phyloP scores from a whole-genome alignment of 2,797 vertebrate genomes.

The Aulostomus chinensis region DNA sequence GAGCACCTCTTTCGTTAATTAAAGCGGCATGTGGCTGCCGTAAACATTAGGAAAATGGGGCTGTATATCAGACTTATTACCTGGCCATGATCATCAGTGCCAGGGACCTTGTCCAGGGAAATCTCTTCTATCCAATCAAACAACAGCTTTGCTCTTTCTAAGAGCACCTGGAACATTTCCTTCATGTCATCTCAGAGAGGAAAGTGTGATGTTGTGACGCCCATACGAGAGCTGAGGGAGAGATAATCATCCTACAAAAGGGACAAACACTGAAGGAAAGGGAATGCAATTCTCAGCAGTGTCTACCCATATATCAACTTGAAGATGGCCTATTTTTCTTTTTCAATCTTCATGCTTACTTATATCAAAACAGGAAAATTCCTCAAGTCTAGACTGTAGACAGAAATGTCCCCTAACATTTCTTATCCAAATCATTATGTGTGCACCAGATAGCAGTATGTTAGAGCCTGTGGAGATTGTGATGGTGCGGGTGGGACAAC shows the following conservation, averaged over 20 bases:
- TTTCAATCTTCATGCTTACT: slow-evolving; percentile 32
- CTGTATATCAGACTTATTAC: slow-evolving; percentile 68
- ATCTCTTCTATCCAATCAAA: slow-evolving; percentile 42
- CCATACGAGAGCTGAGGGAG: background rate
- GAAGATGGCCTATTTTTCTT: slow-evolving; percentile 12
- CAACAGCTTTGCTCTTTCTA: slow-evolving; percentile 19
- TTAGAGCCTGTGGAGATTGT: slow-evolving; percentile 50
- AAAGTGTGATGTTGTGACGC: slow-evolving; percentile 1
- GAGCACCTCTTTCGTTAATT: slow-evolving; percentile 67
- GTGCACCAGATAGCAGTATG: slow-evolving; percentile 18
- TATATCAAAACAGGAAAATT: slow-evolving; percentile 42
- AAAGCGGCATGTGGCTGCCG: slow-evolving; percentile 57
- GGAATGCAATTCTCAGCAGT: slow-evolving; percentile 7
- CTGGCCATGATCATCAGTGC: slow-evolving; percentile 49
- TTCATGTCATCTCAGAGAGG: slow-evolving; percentile 2
- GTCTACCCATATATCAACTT: slow-evolving; percentile 9
- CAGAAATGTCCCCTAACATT: slow-evolving; percentile 42
- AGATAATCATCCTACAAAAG: background rate
- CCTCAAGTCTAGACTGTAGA: slow-evolving; percentile 37
- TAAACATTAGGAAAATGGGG: slow-evolving; percentile 63
- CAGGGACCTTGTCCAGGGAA: slow-evolving; percentile 38
- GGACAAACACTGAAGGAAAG: slow-evolving; percentile 9
- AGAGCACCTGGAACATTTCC: slow-evolving; percentile 8
- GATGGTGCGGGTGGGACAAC: slow-evolving; percentile 55
- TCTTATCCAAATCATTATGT: slow-evolving; percentile 54